Percentiles rank a stretch among this genome's conserved stretches.
Evolutionary conservation across 1,140 invertebrate genomes (phyloP).

Genomic region (Triops cancriformis): DNA sequence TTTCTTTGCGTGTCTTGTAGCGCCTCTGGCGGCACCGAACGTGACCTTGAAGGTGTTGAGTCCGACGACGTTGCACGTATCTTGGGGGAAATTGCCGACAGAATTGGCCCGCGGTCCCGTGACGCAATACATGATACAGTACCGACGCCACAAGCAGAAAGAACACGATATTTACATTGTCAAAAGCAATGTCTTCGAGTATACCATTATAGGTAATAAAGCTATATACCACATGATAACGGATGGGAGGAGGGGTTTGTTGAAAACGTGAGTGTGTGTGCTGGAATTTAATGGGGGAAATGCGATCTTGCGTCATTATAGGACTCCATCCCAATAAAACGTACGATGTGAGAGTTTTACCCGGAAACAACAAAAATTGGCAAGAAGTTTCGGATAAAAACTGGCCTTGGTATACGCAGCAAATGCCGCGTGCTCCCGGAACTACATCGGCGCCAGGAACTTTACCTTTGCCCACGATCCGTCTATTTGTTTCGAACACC

Average conservation of each 20-base stretch:
- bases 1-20: slow-evolving; percentile 41
- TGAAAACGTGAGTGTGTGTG: background rate
- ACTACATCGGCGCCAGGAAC: slow-evolving; percentile 20
- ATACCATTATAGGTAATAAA: slow-evolving; percentile 45
- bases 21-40: slow-evolving; percentile 48
- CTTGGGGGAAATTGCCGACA: slow-evolving; percentile 49
- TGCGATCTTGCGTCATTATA: slow-evolving; percentile 31
- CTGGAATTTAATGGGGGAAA: slow-evolving; percentile 2
- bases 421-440: slow-evolving; percentile 39
- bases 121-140: slow-evolving; percentile 53
- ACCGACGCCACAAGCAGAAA: slow-evolving; percentile 44
- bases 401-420: slow-evolving; percentile 45
- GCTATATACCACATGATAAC: too few species aligned
- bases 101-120: slow-evolving; percentile 50
- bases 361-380: slow-evolving; percentile 43
- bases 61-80: slow-evolving; percentile 47
- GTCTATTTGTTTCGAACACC: slow-evolving; percentile 41
- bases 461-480: slow-evolving; percentile 37
- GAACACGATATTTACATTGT: slow-evolving; percentile 43
- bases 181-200: slow-evolving; percentile 39
- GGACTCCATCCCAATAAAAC: slow-evolving; percentile 46
- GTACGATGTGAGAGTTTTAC: slow-evolving; percentile 51
- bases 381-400: slow-evolving; percentile 43
- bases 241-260: slow-evolving; percentile 19
- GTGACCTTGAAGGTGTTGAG: slow-evolving; percentile 45